Conservation (phyloP, 1,140 invertebrate species). For the Rhyacophila brunnea region DNA sequence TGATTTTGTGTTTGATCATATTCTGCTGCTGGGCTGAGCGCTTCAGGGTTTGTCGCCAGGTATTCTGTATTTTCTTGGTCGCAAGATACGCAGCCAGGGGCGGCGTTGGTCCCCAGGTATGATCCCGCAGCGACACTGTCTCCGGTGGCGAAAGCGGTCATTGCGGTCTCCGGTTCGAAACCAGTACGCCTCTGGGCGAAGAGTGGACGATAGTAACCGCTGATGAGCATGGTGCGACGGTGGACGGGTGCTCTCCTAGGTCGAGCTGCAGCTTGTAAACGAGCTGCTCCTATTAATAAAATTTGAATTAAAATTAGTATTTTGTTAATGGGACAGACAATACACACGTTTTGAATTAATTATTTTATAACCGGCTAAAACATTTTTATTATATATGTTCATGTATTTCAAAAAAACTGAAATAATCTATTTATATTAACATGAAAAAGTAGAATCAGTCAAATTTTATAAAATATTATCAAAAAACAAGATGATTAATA, state of each 20-base stretch:
- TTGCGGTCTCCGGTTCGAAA: constrained; percentile 29
- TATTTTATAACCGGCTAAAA: too few relatives aligned
- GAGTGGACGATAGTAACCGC: constrained; percentile 29
- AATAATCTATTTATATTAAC: too few relatives aligned
- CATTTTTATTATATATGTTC: too few relatives aligned
- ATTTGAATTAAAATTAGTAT: too few relatives aligned
- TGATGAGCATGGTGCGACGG: constrained; percentile 29
- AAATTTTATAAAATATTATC: too few relatives aligned
- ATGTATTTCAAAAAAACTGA: too few relatives aligned
- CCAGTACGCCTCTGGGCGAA: constrained; percentile 22
- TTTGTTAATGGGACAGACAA: too few relatives aligned
- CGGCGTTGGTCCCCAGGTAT: constrained; percentile 21
- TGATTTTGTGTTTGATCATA: constrained; percentile 15
- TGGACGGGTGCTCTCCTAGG: constrained; percentile 20
- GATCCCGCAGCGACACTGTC: constrained; percentile 32
- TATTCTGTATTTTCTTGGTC: constrained; percentile 21
- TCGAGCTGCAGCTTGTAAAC: constrained; percentile 16
- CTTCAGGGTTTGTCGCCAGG: neutral
- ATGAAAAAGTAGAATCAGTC: too few relatives aligned
- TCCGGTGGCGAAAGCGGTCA: constrained; percentile 34
- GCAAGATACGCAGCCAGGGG: constrained; percentile 21
- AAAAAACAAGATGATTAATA: too few relatives aligned
- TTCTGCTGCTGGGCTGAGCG: neutral
- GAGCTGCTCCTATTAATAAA: constrained; percentile 15
- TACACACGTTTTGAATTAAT: too few relatives aligned